phyloP scores from a whole-genome alignment of 2,113 vertebrate species.

The Phyllopteryx taeniolatus region DNA sequence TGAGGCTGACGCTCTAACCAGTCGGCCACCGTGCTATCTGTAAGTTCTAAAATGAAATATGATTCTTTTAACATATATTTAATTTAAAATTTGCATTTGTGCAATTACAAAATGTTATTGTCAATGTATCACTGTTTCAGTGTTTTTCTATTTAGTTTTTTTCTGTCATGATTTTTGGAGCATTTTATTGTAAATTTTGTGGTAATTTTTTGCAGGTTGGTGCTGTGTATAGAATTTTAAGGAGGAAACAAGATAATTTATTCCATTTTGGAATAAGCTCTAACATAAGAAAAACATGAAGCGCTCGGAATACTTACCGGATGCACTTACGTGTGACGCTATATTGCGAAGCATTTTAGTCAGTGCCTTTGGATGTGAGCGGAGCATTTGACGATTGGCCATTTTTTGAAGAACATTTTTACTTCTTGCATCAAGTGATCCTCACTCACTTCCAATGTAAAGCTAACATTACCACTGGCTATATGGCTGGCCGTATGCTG shows the following conservation, averaged over 20 bases:
- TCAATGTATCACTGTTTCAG: too few relatives aligned
- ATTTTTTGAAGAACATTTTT: neutral
- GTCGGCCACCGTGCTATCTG: too few relatives aligned
- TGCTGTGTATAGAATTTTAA: neutral
- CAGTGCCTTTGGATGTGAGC: neutral
- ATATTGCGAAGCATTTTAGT: neutral
- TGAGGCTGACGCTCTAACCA: too few relatives aligned
- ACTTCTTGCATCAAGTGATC: neutral
- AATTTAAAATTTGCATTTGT: too few relatives aligned
- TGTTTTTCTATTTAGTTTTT: too few relatives aligned
- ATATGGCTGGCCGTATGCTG: slow-evolving; percentile 31
- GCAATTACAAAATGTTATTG: too few relatives aligned
- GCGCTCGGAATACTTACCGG: neutral
- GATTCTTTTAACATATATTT: too few relatives aligned
- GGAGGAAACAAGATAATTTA: neutral
- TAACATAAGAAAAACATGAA: neutral
- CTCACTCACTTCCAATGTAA: slow-evolving; percentile 38
- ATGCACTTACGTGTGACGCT: neutral
- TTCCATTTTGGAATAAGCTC: neutral
- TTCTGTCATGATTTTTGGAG: too few relatives aligned
- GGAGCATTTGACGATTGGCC: neutral
- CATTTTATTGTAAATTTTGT: too few relatives aligned
- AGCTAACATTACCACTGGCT: slow-evolving; percentile 40
- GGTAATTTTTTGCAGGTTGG: too few relatives aligned
- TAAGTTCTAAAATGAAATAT: too few relatives aligned